Evolutionary conservation across 2,888 invertebrate genomes (phyloP).

Genomic region (Lutraria lutraria): DNA sequence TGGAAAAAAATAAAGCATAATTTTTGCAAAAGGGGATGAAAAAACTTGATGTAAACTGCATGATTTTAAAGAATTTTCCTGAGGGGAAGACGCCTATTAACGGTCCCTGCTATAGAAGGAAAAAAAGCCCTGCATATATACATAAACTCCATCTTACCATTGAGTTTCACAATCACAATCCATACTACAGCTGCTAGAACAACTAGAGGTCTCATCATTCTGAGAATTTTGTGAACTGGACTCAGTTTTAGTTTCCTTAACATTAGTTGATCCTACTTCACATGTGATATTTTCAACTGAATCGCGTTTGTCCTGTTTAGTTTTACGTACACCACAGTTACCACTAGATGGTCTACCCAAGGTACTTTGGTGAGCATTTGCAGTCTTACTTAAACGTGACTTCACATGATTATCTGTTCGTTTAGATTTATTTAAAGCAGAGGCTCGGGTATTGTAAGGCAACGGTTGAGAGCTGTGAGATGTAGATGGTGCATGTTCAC

Average conservation of each 20-base stretch:
- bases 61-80: too few relatives aligned
- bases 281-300: constrained; percentile 45
- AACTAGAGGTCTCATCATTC: constrained; percentile 51
- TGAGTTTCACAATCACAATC: constrained; percentile 78
- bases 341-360: constrained; percentile 38
- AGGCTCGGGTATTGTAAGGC: constrained; percentile 23
- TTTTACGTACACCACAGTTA: constrained; percentile 30
- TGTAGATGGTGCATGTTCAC: not conserved
- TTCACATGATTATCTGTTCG: not conserved
- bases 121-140: too few relatives aligned
- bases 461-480: constrained; percentile 25
- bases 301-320: constrained; percentile 38
- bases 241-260: constrained; percentile 30
- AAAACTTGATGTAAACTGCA: too few relatives aligned
- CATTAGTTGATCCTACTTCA: constrained; percentile 52
- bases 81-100: too few relatives aligned
- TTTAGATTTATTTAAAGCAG: constrained; percentile 22
- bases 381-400: constrained; percentile 6
- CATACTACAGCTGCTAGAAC: constrained; percentile 72
- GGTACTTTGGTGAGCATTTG: constrained; percentile 36
- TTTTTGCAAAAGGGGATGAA: too few relatives aligned
- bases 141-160: constrained; percentile 66
- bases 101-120: too few relatives aligned
- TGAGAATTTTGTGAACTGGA: constrained; percentile 25
- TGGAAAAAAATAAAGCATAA: too few relatives aligned